These are phyloP conservation scores for Eupeodes latifasciatus DNA, from an alignment of 2,888 invertebrate species.

Conservation along the genomic window DNA sequence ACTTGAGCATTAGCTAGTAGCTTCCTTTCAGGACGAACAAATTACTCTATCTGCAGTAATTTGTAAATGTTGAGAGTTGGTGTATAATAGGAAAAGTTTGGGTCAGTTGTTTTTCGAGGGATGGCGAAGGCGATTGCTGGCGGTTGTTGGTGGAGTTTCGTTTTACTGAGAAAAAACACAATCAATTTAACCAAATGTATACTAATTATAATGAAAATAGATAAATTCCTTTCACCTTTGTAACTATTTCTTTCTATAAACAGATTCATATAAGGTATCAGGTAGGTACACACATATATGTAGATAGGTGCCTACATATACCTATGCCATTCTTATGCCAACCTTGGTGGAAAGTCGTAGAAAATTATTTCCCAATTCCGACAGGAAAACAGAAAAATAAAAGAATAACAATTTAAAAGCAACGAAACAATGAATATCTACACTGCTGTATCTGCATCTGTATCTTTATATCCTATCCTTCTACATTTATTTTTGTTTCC, in stretches of 20 bases:
- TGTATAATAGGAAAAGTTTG: slow-evolving; percentile 71
- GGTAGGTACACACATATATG: too few species aligned
- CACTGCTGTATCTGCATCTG: slow-evolving; percentile 7
- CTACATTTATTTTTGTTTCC: slow-evolving; percentile 41
- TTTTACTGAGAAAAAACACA: not conserved
- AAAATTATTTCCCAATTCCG: slow-evolving; percentile 31
- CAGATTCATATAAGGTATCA: not conserved
- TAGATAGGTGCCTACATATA: not conserved
- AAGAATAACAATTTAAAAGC: slow-evolving; percentile 55
- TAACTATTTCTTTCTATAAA: slow-evolving; percentile 9
- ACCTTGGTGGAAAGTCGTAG: slow-evolving; percentile 17
- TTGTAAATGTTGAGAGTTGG: slow-evolving; percentile 72
- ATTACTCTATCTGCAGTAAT: slow-evolving; percentile 68
- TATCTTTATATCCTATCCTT: slow-evolving; percentile 7
- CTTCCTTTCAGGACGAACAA: slow-evolving; percentile 53
- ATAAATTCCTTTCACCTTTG: slow-evolving; percentile 42
- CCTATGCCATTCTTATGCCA: not conserved
- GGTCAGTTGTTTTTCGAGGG: slow-evolving; percentile 9
- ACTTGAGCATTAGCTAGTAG: slow-evolving; percentile 42
- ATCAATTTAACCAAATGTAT: slow-evolving; percentile 48
- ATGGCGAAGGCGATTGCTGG: too few species aligned
- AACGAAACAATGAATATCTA: slow-evolving; percentile 36
- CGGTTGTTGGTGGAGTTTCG: not conserved
- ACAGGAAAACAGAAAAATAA: not conserved
- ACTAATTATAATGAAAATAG: slow-evolving; percentile 63